phyloP scores from a whole-genome alignment of 2,113 vertebrate genomes.

The Chroicocephalus ridibundus region DNA sequence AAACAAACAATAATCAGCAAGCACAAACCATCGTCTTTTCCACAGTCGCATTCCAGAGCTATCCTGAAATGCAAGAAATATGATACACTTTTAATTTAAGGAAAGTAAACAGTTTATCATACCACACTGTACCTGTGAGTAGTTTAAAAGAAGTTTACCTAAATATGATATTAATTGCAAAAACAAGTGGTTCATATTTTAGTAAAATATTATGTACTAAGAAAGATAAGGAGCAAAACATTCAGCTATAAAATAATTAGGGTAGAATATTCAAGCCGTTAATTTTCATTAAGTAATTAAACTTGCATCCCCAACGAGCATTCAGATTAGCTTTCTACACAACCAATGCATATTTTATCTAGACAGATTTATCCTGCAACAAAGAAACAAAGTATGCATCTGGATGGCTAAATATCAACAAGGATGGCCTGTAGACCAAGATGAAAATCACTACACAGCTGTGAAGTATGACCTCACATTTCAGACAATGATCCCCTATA shows the following conservation, averaged over 20 bases:
- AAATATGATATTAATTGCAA: neutral
- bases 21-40: slow-evolving; percentile 98
- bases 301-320: neutral
- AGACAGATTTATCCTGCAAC: neutral
- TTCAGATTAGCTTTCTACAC: neutral
- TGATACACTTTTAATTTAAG: neutral
- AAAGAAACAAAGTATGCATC: neutral
- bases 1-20: slow-evolving; percentile 97
- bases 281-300: slow-evolving; percentile 37
- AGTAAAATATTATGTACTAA: neutral
- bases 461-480: neutral
- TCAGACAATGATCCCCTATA: neutral
- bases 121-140: neutral
- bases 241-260: neutral
- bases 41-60: slow-evolving; percentile 98
- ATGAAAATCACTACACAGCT: neutral
- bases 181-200: neutral
- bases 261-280: neutral
- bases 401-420: neutral
- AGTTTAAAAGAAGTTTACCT: neutral
- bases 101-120: neutral
- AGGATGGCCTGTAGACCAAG: neutral
- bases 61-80: slow-evolving; percentile 83
- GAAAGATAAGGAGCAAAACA: neutral
- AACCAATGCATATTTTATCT: neutral